A percentile compares a stretch with the other conserved stretches of the same genome.
Evolutionary conservation across 2,797 vertebrate species (phyloP).

Genomic region (Siniperca undulata): DNA sequence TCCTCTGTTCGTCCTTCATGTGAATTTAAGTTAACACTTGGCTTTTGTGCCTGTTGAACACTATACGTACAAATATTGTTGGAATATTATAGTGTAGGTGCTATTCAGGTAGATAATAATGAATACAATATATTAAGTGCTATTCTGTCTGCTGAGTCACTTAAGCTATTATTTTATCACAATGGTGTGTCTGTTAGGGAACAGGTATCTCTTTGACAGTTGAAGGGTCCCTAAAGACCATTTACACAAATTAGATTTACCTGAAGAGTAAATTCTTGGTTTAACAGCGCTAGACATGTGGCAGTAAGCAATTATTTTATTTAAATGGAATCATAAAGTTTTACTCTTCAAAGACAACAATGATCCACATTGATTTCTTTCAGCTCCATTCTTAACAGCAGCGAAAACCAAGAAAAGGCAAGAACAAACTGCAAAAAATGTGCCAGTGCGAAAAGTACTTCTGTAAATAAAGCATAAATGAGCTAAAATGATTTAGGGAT

Average conservation of each 20-base stretch:
- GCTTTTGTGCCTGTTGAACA: not conserved
- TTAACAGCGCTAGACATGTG: not conserved
- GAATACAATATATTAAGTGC: not conserved
- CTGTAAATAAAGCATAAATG: not conserved
- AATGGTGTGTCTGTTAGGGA: not conserved
- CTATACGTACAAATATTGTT: not conserved
- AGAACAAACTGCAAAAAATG: not conserved
- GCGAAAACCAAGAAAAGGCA: not conserved
- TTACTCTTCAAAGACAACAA: not conserved
- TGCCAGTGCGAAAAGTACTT: not conserved
- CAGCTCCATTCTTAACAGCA: not conserved
- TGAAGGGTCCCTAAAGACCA: not conserved
- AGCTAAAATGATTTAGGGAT: not conserved
- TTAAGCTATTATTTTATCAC: not conserved
- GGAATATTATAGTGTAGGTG: not conserved
- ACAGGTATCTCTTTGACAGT: not conserved
- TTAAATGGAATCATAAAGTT: not conserved
- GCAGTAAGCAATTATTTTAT: not conserved
- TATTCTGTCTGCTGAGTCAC: not conserved
- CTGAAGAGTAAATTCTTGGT: constrained; percentile 3
- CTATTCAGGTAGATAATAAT: not conserved
- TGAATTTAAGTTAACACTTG: not conserved
- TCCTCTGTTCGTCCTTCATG: too few relatives aligned
- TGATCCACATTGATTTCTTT: not conserved
- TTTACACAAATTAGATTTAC: not conserved